phyloP scores from a whole-genome alignment of 2,113 vertebrate genomes.

The Regulus satrapa region DNA sequence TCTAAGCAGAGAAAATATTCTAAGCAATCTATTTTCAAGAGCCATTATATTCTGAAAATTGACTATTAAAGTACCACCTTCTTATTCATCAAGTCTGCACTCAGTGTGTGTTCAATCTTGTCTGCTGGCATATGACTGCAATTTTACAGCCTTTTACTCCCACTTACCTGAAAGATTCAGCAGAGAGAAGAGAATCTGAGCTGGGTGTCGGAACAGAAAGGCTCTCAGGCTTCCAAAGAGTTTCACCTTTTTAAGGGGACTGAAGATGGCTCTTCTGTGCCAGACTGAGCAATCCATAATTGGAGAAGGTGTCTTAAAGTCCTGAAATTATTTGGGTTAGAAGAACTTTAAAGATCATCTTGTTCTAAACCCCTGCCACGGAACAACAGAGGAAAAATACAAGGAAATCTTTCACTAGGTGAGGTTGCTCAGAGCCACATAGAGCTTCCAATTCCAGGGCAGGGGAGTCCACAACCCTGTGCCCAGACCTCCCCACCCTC shows the following conservation, averaged over 20 bases:
- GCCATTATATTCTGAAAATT: conserved; percentile 31
- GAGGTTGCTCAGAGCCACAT: neutral
- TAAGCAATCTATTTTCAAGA: conserved; percentile 50
- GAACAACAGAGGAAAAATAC: too few relatives aligned
- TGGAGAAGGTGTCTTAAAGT: neutral
- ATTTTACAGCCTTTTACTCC: conserved; percentile 55
- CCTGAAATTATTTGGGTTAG: neutral
- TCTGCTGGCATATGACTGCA: conserved; percentile 49
- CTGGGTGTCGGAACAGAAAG: neutral
- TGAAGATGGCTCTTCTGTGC: neutral
- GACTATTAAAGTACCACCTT: conserved; percentile 56
- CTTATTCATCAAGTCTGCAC: conserved; percentile 43
- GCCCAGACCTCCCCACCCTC: neutral
- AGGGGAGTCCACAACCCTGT: neutral
- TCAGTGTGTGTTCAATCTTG: conserved; percentile 13
- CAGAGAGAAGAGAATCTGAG: neutral
- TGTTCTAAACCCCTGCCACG: neutral
- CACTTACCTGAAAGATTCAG: conserved; percentile 30
- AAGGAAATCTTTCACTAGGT: neutral
- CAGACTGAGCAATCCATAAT: neutral
- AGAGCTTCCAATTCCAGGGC: neutral
- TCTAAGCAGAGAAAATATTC: conserved; percentile 41
- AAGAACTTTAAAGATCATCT: neutral
- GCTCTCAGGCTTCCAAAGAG: neutral
- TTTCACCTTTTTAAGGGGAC: neutral